Evolutionary conservation across 1,140 invertebrate genomes (phyloP), one percentile per base, ranked within the genome.

Genomic region (Cyphomyrmex costatus): DNA sequence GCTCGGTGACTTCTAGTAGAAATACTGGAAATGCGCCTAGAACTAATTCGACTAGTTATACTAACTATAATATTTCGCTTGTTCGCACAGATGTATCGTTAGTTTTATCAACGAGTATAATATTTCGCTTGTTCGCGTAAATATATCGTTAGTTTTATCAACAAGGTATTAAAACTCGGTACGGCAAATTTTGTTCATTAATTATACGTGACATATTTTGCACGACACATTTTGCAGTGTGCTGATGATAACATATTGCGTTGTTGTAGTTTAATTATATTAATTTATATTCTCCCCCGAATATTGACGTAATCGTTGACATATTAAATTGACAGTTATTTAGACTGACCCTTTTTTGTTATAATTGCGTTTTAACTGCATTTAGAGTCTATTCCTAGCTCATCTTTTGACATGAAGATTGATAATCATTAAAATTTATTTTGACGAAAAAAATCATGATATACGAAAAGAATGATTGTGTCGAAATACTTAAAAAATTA

Each of bases 1-100:
- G 51, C 21, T 30, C 33, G 66, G 16, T 58, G 66, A 82, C n/a
- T 74, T 74, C 14, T 24, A 33, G 16, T 14, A 36, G 24, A 73
- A 83, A 60, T 33, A 27, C 53, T 14, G 53, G n/a, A 73, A 83
- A 74, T 33, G 36, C 36, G 24, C n/a, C 53, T 36, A 46, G 36
- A 73, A 83, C 7, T 73, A 82, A 73, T 82, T 60, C 53, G 79
- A 82, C 53, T n/a, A 58, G 66, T 82, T 82, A 60, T 51, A 21
- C 3, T 19, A n/a, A 16, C 19, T 27, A 19, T 33, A 61, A 73
- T 83, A 30, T 49, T 68, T 21, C 21, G n/a, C 10, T 14, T 12
- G 10, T 16, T 2, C 16, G 36, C 36, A 8, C 21, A 33, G 0
- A 42, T 42, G 10, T 10, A 19, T 33, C 19, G 5, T n/a, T 53